phyloP scores from a whole-genome alignment of 2,797 vertebrate species.

The Eremophila alpestris region DNA sequence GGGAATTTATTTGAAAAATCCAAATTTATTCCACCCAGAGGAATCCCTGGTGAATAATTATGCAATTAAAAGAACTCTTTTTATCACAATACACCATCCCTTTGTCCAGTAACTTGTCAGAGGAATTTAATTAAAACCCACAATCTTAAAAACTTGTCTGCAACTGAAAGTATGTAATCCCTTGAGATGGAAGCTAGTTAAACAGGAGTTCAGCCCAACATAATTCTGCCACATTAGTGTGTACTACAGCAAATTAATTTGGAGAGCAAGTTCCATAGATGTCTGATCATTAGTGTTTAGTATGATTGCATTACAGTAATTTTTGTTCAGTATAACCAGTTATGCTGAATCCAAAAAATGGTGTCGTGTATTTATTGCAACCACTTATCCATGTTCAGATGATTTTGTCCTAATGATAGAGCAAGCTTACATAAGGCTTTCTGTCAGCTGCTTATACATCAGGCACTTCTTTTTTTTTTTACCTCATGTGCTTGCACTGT shows the following conservation, averaged over 20 bases:
- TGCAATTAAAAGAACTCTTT: background rate
- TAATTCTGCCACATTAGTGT: conserved; percentile 39
- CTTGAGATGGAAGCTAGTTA: conserved; percentile 39
- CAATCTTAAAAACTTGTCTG: conserved; percentile 39
- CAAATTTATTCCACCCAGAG: conserved; percentile 4
- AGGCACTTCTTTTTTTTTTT: background rate
- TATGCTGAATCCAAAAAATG: background rate
- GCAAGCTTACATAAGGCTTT: background rate
- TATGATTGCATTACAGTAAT: conserved; percentile 1
- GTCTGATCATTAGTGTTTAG: conserved; percentile 44
- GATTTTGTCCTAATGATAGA: background rate
- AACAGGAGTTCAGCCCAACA: conserved; percentile 18
- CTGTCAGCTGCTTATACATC: background rate
- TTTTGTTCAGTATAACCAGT: conserved; percentile 33
- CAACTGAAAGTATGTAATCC: conserved; percentile 30
- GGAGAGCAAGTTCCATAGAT: conserved; percentile 25
- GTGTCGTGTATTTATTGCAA: background rate
- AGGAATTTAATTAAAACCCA: conserved; percentile 66
- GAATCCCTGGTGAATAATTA: conserved; percentile 41
- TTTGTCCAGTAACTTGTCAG: conserved; percentile 62
- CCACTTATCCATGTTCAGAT: background rate
- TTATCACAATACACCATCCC: background rate
- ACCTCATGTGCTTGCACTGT: background rate
- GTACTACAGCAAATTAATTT: conserved; percentile 27
- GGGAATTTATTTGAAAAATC: conserved; percentile 4